Percentiles rank a stretch among this genome's conserved stretches.
Evolutionary conservation across 2,888 invertebrate species (phyloP).

Genomic region (Chloromyia formosa): DNA sequence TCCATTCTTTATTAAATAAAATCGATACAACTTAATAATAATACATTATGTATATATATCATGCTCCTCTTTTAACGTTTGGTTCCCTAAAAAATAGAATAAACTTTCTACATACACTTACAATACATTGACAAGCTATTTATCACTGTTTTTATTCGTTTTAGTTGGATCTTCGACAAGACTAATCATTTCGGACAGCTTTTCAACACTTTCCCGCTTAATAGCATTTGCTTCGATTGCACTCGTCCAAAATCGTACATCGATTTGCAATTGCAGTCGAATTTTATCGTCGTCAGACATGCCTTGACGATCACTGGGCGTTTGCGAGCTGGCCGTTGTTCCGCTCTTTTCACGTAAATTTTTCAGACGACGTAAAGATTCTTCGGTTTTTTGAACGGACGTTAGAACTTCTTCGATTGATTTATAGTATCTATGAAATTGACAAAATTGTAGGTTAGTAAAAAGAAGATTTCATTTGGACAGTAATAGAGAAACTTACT

Average conservation of each 20-base stretch:
- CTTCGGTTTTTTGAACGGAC: constrained; percentile 95
- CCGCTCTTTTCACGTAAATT: constrained; percentile 74
- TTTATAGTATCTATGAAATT: constrained; percentile 69
- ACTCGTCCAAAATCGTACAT: constrained; percentile 79
- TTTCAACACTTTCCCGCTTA: constrained; percentile 68
- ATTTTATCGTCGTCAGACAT: constrained; percentile 94
- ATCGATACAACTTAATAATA: background rate
- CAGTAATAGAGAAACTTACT: constrained; percentile 64
- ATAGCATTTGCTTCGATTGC: constrained; percentile 69
- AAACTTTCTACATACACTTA: background rate
- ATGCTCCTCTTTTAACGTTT: background rate
- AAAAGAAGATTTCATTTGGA: background rate
- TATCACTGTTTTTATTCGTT: constrained; percentile 56
- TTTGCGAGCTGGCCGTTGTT: constrained; percentile 53
- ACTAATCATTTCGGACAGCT: constrained; percentile 69
- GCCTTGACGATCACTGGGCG: constrained; percentile 59
- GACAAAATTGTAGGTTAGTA: background rate
- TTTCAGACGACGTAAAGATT: constrained; percentile 89
- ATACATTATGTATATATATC: background rate
- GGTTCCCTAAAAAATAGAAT: background rate
- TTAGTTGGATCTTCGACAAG: constrained; percentile 72
- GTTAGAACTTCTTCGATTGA: constrained; percentile 88
- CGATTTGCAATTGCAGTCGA: constrained; percentile 85
- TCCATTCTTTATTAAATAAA: background rate
- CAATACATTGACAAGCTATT: constrained; percentile 16